Evolutionary conservation across 2,797 vertebrate species (phyloP).

Genomic region (Alfaro cultratus): DNA sequence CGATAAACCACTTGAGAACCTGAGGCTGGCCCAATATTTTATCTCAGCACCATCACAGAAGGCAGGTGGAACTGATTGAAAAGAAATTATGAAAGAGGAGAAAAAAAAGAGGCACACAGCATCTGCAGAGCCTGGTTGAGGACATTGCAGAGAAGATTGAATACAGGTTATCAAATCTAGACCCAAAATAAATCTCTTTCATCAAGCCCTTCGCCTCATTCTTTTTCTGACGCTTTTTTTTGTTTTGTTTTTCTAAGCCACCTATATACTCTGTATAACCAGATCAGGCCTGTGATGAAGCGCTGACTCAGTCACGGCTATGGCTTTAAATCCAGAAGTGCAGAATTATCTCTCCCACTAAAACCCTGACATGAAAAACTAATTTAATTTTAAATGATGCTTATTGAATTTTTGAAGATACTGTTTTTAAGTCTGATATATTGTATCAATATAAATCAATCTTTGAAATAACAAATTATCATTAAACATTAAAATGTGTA

Average conservation of each 20-base stretch:
- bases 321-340: slow-evolving; percentile 33
- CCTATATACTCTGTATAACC: slow-evolving; percentile 52
- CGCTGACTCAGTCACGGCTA: slow-evolving; percentile 55
- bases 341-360: slow-evolving; percentile 39
- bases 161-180: slow-evolving; percentile 78
- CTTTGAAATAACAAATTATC: neutral
- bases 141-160: slow-evolving; percentile 66
- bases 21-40: slow-evolving; percentile 57
- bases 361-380: slow-evolving; percentile 28
- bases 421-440: neutral
- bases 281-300: slow-evolving; percentile 55
- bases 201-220: slow-evolving; percentile 68
- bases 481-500: neutral
- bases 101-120: slow-evolving; percentile 45
- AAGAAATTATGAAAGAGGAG: slow-evolving; percentile 77
- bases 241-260: slow-evolving; percentile 40
- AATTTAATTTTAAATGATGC: neutral
- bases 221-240: slow-evolving; percentile 38
- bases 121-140: slow-evolving; percentile 63
- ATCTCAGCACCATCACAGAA: slow-evolving; percentile 64
- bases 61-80: slow-evolving; percentile 79
- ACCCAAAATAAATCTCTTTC: slow-evolving; percentile 79
- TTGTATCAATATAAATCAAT: neutral
- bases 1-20: slow-evolving; percentile 66
- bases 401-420: neutral